Evolutionary conservation across 2,797 vertebrate genomes (phyloP), one percentile per base, ranked within the genome.

Genomic region (Lemur catta): DNA sequence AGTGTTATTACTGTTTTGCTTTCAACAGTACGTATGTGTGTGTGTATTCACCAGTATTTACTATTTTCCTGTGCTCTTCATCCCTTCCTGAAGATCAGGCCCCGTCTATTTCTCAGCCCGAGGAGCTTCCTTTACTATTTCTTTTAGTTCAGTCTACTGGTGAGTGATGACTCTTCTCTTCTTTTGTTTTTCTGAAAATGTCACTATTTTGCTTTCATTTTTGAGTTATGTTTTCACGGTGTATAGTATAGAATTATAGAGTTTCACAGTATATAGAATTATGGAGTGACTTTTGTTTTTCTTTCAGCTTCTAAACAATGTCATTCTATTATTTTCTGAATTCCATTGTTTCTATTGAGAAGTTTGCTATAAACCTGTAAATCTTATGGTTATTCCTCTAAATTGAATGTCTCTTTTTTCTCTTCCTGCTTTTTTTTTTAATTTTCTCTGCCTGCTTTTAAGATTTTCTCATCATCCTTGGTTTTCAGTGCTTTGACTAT

Each of bases 181-280:
- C 14, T 50, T 94, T 71, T 33, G 11, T 67, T 84, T 93, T 65
- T 65, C 71, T 87, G 26, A 88, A 91, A 63, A 59, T 87, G 22
- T 65, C 80, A 90, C 84, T 89, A 57, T 59, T 85, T 89, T 95
- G 46, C 52, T 59, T 78, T 94, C 35, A 43, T 48, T 86, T 86
- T 71, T 52, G 18, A 61, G 57, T 76, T 55, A 38, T 88, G 24
- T 93, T 91, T 93, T 95, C 38, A 61, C 22, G 75, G 65, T 18
- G 10, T 80, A n/a, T 61, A 57, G 79, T 80, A n/a, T 67, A 57
- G 79, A 95, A 82, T 91, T 67, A 89, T 35, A 67, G 57, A 75
- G 15, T n/a, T 93, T 93, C 38, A 46, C 28, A 84, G 72, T 30
- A 13, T 79, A 28, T 67, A 65, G 79, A 93, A 65, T 91, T 67